Conservation (phyloP, 2,888 invertebrate genomes). For the Allygus modestus region DNA sequence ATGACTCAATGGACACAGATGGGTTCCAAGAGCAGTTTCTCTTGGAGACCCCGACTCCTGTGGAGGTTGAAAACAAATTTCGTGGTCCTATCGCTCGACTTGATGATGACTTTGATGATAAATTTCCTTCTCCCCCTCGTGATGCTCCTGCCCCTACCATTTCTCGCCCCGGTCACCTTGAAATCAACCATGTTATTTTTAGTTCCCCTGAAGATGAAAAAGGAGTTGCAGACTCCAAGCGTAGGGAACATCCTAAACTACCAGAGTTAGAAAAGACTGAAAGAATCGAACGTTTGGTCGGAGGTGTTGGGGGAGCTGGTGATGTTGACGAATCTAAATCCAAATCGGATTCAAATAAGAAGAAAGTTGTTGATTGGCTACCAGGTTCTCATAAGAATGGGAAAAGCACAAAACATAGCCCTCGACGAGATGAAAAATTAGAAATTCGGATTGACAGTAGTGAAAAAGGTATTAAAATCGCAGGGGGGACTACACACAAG, state of each 20-base stretch:
- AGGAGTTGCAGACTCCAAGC: constrained; percentile 71
- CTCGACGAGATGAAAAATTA: constrained; percentile 47
- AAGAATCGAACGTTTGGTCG: constrained; percentile 69
- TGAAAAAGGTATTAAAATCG: constrained; percentile 47
- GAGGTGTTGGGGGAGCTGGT: constrained; percentile 75
- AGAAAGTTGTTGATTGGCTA: constrained; percentile 76
- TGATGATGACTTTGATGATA: constrained; percentile 71
- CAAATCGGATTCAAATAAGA: constrained; percentile 71
- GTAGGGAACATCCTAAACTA: constrained; percentile 70
- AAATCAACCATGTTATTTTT: constrained; percentile 65
- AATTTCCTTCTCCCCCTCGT: constrained; percentile 64
- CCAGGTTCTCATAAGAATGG: constrained; percentile 64
- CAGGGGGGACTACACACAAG: constrained; percentile 37
- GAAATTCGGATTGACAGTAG: constrained; percentile 46
- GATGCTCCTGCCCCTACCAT: constrained; percentile 60
- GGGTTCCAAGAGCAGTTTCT: constrained; percentile 77
- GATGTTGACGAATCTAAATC: constrained; percentile 72
- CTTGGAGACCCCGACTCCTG: constrained; percentile 75
- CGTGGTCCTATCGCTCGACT: constrained; percentile 62
- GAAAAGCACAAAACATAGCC: constrained; percentile 65
- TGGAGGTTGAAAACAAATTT: constrained; percentile 63
- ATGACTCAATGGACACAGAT: constrained; percentile 78
- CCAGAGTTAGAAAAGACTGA: constrained; percentile 68
- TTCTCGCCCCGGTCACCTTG: constrained; percentile 66
- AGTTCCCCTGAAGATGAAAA: constrained; percentile 71